Base-by-base conservation (phyloP, 2,113 vertebrate species). In the Salvelinus alpinus region DNA sequence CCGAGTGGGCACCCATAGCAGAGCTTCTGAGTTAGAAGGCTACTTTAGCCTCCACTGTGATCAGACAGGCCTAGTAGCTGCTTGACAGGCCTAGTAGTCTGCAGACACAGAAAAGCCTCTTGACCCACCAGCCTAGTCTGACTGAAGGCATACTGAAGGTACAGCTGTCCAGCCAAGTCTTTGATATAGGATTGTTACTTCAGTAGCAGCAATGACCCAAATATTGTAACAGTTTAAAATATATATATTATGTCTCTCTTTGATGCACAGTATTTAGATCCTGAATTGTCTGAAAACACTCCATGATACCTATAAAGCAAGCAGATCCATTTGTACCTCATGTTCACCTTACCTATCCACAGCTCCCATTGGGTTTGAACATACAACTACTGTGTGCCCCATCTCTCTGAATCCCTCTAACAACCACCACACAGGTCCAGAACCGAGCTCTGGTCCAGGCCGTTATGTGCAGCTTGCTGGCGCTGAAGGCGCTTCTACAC, bases 61-160 rank as follows among this genome's bases (percentile, higher is more conserved):
- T 27, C 65, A 34, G 64, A 31, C 25, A 31, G 25, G 5, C 29
- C 14, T 18, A 27, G 14, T 16, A 67, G 65, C 65, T 31, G 65
- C 4, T 13, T 29, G 65, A 67, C 16, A 31, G 16, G 51, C 51
- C 51, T 54, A 44, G 38, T 12, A 44, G 38, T 44, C 38, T 65
- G 64, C 12, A 27, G 64, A 65, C 64, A 27, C 64, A 65, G 64
- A 27, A 65, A 65, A 65, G 65, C 65, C 27, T 67, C 65, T 67
- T 31, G 65, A 6, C 14, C 65, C 65, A 54, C 51, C 51, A 18
- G 51, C 51, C 51, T 54, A 67, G 65, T 67, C 14, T 27, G 64
- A 31, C 29, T 13, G 65, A 54, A 54, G 16, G 5, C 16, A 27
- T 65, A 27, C 64, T 57, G 54, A 25, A 65, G 64, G n/a, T 27